Evolutionary conservation across 2,888 invertebrate genomes (phyloP).

Genomic region (Bibio marci): DNA sequence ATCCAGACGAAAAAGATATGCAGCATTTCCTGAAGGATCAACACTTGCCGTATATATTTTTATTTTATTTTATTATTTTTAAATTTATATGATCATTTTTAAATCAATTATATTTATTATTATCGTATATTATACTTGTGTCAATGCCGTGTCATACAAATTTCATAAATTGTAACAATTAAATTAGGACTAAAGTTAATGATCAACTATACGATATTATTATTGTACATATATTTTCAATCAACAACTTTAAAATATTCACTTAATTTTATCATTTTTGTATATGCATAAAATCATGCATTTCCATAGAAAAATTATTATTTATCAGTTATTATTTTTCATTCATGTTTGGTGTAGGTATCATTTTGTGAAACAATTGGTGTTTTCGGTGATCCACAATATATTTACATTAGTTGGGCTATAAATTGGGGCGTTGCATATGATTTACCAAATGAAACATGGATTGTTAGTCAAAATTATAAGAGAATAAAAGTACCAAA

Average conservation of each 20-base stretch:
- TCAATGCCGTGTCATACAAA: too few species aligned
- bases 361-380: constrained; percentile 45
- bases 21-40: constrained; percentile 38
- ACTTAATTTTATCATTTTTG: too few species aligned
- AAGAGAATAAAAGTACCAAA: constrained; percentile 18
- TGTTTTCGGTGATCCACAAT: constrained; percentile 36
- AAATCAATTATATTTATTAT: too few species aligned
- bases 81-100: constrained; percentile 15
- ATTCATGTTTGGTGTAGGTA: constrained; percentile 18
- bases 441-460: constrained; percentile 37
- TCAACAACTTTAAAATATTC: too few species aligned
- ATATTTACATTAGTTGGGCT: constrained; percentile 42
- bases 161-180: too few species aligned
- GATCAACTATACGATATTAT: too few species aligned
- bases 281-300: too few species aligned
- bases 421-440: constrained; percentile 57
- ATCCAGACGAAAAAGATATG: constrained; percentile 29
- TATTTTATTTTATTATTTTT: constrained; percentile 25
- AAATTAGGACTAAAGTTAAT: too few species aligned
- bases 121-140: too few species aligned
- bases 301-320: too few species aligned
- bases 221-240: too few species aligned
- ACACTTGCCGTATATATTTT: constrained; percentile 32
- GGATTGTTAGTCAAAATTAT: constrained; percentile 27
- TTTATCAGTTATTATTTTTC: too few species aligned